These are phyloP conservation scores for Rana temporaria DNA, from an alignment of 2,113 vertebrate species.

Conservation along the genomic window DNA sequence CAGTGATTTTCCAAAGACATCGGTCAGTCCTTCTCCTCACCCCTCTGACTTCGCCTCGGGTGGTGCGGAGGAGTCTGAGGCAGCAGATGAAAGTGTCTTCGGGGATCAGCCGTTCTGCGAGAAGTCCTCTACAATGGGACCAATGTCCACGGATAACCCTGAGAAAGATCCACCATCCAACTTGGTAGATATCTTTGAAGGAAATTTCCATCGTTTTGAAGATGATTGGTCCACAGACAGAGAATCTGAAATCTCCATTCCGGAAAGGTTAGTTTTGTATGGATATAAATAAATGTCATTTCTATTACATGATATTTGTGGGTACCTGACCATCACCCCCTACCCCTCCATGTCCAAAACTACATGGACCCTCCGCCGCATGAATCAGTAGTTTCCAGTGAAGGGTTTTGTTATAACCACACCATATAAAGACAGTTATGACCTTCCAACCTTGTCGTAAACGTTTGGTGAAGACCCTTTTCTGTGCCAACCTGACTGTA, in stretches of 20 bases:
- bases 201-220: background rate
- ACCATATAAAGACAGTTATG: too few species aligned
- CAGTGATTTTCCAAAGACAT: background rate
- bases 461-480: too few species aligned
- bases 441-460: too few species aligned
- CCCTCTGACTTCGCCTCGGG: background rate
- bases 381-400: too few species aligned
- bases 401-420: too few species aligned
- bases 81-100: background rate
- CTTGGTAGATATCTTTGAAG: slow-evolving; percentile 1
- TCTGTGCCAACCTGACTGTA: too few species aligned
- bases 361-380: too few species aligned
- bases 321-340: too few species aligned
- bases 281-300: background rate
- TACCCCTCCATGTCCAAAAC: too few species aligned
- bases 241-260: slow-evolving; percentile 47
- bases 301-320: too few species aligned
- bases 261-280: slow-evolving; percentile 30
- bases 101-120: background rate
- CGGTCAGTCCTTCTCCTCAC: background rate
- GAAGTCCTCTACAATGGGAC: background rate
- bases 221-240: slow-evolving; percentile 51
- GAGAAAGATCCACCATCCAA: background rate
- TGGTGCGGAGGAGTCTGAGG: background rate
- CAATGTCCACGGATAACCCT: background rate